Conservation (phyloP, 2,113 vertebrate genomes). For the Melanerpes aurifrons region DNA sequence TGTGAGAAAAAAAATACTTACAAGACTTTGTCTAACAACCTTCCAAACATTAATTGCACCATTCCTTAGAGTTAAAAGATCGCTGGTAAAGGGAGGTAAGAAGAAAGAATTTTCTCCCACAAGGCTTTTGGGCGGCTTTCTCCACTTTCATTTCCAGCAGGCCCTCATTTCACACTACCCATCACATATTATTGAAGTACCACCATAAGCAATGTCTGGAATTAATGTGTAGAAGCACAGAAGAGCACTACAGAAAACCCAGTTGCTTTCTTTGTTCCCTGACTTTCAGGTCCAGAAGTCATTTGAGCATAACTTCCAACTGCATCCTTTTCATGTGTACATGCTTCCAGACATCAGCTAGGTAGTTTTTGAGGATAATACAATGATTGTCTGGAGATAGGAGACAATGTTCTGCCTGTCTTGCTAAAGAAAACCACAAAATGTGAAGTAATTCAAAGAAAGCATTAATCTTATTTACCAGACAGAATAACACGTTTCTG, state of each 20-base stretch:
- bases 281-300: not conserved
- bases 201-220: not conserved
- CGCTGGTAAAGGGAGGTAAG: not conserved
- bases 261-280: not conserved
- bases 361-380: not conserved
- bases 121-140: not conserved
- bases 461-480: not conserved
- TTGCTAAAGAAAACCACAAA: not conserved
- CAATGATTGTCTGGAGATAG: not conserved
- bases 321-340: not conserved
- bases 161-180: not conserved
- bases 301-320: not conserved
- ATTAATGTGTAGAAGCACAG: not conserved
- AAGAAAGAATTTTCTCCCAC: not conserved
- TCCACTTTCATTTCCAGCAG: not conserved
- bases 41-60: not conserved
- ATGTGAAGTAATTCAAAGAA: not conserved
- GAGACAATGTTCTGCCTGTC: not conserved
- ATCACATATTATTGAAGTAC: not conserved
- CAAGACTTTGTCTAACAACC: not conserved
- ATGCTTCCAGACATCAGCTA: not conserved
- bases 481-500: not conserved
- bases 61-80: not conserved
- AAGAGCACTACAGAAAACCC: not conserved
- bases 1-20: not conserved